These are phyloP conservation scores for Philhelius pedissequus DNA, from an alignment of 2,888 invertebrate species.

Conservation along the genomic window DNA sequence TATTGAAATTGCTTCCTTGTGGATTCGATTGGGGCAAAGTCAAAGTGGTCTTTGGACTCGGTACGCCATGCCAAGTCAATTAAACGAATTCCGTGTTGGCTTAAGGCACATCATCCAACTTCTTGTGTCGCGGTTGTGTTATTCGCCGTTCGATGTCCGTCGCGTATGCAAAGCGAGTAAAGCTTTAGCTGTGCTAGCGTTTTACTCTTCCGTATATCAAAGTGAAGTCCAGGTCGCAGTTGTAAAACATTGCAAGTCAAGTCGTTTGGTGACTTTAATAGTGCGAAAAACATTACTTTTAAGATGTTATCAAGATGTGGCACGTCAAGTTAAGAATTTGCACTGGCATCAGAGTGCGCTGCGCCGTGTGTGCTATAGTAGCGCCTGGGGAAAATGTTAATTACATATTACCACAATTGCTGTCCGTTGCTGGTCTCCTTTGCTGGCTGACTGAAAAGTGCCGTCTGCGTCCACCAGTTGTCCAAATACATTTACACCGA, in stretches of 20 bases:
- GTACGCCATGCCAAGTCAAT: slow-evolving; percentile 61
- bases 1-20: slow-evolving; percentile 64
- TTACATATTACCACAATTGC: slow-evolving; percentile 55
- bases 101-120: slow-evolving; percentile 11
- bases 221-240: slow-evolving; percentile 49
- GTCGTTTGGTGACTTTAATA: slow-evolving; percentile 68
- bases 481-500: neutral
- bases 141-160: too few species aligned
- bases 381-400: slow-evolving; percentile 36
- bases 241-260: slow-evolving; percentile 66
- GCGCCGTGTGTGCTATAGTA: neutral
- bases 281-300: slow-evolving; percentile 67
- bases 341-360: neutral
- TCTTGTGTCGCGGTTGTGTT: slow-evolving; percentile 26
- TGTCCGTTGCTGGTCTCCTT: slow-evolving; percentile 10
- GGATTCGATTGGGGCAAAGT: slow-evolving; percentile 17
- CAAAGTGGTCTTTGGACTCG: slow-evolving; percentile 33
- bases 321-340: slow-evolving; percentile 59
- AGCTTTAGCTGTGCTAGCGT: slow-evolving; percentile 4
- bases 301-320: slow-evolving; percentile 66
- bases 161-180: slow-evolving; percentile 46
- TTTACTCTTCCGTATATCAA: slow-evolving; percentile 58
- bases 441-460: slow-evolving; percentile 33
- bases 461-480: slow-evolving; percentile 2
- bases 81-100: slow-evolving; percentile 52